These are phyloP conservation scores for Augochlora pura DNA, from an alignment of 1,140 invertebrate genomes.

Conservation along the genomic window DNA sequence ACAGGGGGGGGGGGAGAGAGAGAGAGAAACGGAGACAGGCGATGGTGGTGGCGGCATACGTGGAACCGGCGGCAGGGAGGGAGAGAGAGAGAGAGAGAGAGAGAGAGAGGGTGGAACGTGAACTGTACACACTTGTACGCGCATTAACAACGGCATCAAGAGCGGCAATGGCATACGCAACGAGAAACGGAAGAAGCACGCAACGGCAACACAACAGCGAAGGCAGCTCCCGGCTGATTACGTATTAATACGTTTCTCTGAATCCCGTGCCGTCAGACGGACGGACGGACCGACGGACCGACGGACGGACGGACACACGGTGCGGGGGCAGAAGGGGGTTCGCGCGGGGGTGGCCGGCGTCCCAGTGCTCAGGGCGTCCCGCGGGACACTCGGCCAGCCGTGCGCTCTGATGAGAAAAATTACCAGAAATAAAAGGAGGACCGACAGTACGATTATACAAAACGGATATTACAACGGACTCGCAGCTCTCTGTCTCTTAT, in stretches of 20 bases:
- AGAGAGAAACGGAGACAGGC: too few relatives aligned
- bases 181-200: constrained; percentile 57
- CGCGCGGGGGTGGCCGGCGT: constrained; percentile 28
- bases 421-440: constrained; percentile 68
- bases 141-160: constrained; percentile 53
- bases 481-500: constrained; percentile 60
- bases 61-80: too few relatives aligned
- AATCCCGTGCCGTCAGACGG: constrained; percentile 61
- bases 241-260: constrained; percentile 69
- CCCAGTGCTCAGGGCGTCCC: constrained; percentile 67
- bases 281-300: constrained; percentile 46
- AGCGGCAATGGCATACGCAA: constrained; percentile 57
- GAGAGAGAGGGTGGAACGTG: not conserved
- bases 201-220: constrained; percentile 43
- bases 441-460: constrained; percentile 67
- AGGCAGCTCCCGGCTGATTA: constrained; percentile 64
- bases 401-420: constrained; percentile 69
- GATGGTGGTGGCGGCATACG: not conserved
- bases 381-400: constrained; percentile 67
- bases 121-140: constrained; percentile 44
- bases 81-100: not conserved
- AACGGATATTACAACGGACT: constrained; percentile 67
- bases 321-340: not conserved
- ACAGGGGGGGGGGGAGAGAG: not conserved
- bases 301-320: not conserved